These are phyloP conservation scores for Solenopsis fugax DNA, from an alignment of 1,140 invertebrate species.

Conservation along the genomic window DNA sequence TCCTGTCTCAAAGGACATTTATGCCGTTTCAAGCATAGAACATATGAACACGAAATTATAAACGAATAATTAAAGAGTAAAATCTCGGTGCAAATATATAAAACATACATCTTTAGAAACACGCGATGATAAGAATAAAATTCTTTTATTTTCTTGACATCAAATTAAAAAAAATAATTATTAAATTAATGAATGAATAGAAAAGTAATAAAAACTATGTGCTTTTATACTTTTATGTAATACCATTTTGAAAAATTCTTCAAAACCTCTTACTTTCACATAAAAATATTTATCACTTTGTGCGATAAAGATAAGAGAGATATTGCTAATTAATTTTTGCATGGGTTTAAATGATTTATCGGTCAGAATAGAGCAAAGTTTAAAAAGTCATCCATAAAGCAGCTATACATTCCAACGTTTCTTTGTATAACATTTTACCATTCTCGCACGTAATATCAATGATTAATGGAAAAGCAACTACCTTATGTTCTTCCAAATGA, in stretches of 20 bases:
- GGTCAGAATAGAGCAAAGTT: not conserved
- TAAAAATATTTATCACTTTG: not conserved
- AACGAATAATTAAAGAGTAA: not conserved
- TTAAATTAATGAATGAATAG: not conserved
- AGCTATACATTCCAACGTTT: not conserved
- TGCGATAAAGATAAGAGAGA: not conserved
- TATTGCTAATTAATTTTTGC: not conserved
- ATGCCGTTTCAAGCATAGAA: conserved; percentile 5
- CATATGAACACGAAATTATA: not conserved
- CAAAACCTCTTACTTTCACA: not conserved
- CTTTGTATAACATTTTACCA: not conserved
- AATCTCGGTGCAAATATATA: not conserved
- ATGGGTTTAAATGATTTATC: not conserved
- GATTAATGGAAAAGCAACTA: conserved; percentile 32
- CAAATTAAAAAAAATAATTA: not conserved
- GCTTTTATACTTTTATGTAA: not conserved
- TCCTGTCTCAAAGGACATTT: conserved; percentile 17
- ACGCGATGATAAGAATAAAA: not conserved
- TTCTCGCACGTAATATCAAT: conserved; percentile 24
- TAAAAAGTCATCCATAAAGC: not conserved
- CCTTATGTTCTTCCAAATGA: conserved; percentile 2
- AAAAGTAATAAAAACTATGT: not conserved
- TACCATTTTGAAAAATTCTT: not conserved
- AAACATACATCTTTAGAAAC: not conserved
- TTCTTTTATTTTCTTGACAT: not conserved